Evolutionary conservation across 2,888 invertebrate species (phyloP).

Genomic region (Scrobipalpa atriplicella): DNA sequence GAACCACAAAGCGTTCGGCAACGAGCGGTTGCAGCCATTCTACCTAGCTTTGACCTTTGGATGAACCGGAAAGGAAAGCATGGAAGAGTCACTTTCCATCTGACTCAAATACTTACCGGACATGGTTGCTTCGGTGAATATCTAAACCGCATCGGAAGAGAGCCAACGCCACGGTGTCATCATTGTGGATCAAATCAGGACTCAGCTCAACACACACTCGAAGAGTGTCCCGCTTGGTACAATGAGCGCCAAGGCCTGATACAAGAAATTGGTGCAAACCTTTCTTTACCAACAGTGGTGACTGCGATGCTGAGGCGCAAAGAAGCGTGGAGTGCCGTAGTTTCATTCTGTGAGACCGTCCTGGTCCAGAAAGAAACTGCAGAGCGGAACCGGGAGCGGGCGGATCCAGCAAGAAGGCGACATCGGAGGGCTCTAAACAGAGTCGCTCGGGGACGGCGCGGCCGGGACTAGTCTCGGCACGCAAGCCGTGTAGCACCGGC

Average conservation of each 20-base stretch:
- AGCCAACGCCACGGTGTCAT: conserved; percentile 19
- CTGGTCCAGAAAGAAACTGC: conserved; percentile 20
- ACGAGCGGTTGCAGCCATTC: background rate
- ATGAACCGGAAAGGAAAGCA: background rate
- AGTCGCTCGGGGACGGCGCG: background rate
- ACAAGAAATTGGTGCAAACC: conserved; percentile 7
- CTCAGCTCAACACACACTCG: conserved; percentile 27
- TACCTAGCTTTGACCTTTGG: background rate
- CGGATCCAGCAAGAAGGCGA: conserved; percentile 12
- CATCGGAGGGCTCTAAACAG: conserved; percentile 14
- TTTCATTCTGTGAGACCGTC: conserved; percentile 16
- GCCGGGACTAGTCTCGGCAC: background rate
- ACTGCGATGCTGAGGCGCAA: conserved; percentile 16
- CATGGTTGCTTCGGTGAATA: conserved; percentile 31
- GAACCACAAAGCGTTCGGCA: background rate
- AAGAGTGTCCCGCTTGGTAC: conserved; percentile 23
- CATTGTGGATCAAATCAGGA: conserved; percentile 13
- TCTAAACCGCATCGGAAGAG: conserved; percentile 25
- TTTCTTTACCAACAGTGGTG: conserved; percentile 26
- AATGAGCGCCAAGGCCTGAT: conserved; percentile 1
- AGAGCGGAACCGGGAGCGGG: conserved; percentile 13
- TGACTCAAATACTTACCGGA: conserved; percentile 29
- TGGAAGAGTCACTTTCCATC: background rate
- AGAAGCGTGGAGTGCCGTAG: conserved; percentile 18
- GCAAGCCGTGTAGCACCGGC: conserved; percentile 5